These are phyloP conservation scores for Tenrec ecaudatus DNA, from an alignment of 2,113 vertebrate genomes.

Conservation along the genomic window DNA sequence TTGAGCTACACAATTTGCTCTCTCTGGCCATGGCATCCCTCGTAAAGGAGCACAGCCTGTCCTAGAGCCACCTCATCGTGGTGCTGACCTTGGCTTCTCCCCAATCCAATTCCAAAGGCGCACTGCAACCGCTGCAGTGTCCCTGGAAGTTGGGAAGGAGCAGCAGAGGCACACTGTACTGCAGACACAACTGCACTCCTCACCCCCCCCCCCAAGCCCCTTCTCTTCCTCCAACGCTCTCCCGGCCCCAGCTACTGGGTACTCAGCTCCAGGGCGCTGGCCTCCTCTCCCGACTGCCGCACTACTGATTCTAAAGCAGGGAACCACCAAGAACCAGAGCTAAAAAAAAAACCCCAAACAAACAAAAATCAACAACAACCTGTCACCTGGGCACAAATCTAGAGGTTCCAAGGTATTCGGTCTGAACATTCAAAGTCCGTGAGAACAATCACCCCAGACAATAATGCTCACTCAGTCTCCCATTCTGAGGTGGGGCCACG, in stretches of 20 bases:
- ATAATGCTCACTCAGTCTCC: neutral
- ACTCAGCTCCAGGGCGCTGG: neutral
- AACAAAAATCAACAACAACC: neutral
- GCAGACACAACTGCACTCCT: neutral
- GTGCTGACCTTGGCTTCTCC: neutral
- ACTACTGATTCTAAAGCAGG: neutral
- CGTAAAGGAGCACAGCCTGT: no score
- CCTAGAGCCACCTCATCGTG: neutral
- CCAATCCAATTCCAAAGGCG: neutral
- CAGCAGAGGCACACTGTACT: neutral
- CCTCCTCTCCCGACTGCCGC: neutral
- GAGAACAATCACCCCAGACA: neutral
- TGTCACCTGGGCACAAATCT: no score
- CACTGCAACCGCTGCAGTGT: neutral
- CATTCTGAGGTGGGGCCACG: neutral
- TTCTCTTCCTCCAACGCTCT: neutral
- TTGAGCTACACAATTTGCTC: no score
- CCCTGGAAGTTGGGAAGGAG: neutral
- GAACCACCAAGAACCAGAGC: neutral
- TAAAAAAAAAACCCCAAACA: neutral
- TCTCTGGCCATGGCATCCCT: no score
- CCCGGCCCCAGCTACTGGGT: neutral
- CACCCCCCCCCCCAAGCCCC: neutral
- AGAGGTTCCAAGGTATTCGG: neutral
- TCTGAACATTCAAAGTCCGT: neutral